Percentiles rank a stretch among this genome's conserved stretches.
Conservation (phyloP, 2,888 invertebrate genomes). For the Ormyrus labotus region DNA sequence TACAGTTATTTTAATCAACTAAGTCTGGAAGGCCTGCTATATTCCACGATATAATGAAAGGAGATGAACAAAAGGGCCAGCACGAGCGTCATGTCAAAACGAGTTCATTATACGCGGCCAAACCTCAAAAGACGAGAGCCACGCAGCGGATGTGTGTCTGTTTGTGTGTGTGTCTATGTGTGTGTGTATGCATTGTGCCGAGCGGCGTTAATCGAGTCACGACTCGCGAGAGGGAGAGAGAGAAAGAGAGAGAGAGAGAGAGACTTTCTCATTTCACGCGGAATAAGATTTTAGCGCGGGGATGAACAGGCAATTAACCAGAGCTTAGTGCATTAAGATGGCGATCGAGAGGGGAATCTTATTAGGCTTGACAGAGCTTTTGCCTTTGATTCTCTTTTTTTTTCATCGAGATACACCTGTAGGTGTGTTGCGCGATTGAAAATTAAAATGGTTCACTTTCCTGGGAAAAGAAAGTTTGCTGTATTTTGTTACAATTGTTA, state of each 20-base stretch:
- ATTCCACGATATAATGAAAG: constrained; percentile 53
- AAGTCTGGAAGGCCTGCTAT: constrained; percentile 60
- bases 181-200: constrained; percentile 41
- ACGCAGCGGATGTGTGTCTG: constrained; percentile 1
- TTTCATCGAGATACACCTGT: no score
- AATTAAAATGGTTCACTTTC: no score
- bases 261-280: no score
- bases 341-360: no score
- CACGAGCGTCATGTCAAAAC: constrained; percentile 66
- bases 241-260: not conserved
- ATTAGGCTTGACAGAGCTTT: not conserved
- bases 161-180: not conserved
- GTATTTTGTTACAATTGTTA: no score
- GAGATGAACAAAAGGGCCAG: constrained; percentile 46
- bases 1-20: constrained; percentile 71
- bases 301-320: no score
- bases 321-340: no score
- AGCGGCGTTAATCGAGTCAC: constrained; percentile 58
- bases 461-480: no score
- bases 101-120: constrained; percentile 68
- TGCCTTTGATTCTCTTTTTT: constrained; percentile 11
- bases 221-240: constrained; percentile 40
- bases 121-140: constrained; percentile 43
- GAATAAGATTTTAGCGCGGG: no score
- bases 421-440: no score